Evolutionary conservation across 2,888 invertebrate genomes (phyloP), one percentile per base, ranked within the genome.

Genomic region (Apamea epomidion): DNA sequence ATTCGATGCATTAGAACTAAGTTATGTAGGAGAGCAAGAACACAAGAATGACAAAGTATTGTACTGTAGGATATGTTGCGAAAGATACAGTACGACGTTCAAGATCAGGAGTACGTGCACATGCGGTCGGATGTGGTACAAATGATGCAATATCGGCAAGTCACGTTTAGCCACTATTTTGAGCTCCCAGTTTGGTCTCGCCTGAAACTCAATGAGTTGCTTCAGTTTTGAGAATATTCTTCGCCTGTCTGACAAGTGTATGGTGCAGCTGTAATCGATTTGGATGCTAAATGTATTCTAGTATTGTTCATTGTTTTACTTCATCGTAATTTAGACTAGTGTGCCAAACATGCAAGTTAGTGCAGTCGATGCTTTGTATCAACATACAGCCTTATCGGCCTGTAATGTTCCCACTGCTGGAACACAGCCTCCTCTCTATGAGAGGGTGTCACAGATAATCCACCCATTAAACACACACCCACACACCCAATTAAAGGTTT

Each of bases 131-230:
- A 82, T 89, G 86, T 82, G 86, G 86, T 86, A 89, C 91, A 90
- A 92, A 91, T 92, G 92, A 92, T 90, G 92, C 93, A 93, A 93
- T 94, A 93, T 93, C 91, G 86, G 84, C 87, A 80, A 90, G 93
- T 93, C 95, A 95, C 95, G 95, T 95, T 90, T 91, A 90, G 85
- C 89, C 93, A 93, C 93, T 95, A 95, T 95, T 92, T 92, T 88
- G 91, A 87, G 89, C 83, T 90, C 85, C 91, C 89, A 84, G 86
- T 89, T 87, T 85, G 84, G 87, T 80, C 85, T 90, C 91, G 90
- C 85, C 86, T 91, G 91, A 81, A 86, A 80, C 81, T 78, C 86
- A 86, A 90, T 86, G 88, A 90, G 90, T 88, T 90, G 87, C 81
- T 85, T 82, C 83, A 87, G 89, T 88, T 84, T 76, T 79, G 80